Evolutionary conservation across 2,888 invertebrate genomes (phyloP).

Genomic region (Orchesellides sinensis): DNA sequence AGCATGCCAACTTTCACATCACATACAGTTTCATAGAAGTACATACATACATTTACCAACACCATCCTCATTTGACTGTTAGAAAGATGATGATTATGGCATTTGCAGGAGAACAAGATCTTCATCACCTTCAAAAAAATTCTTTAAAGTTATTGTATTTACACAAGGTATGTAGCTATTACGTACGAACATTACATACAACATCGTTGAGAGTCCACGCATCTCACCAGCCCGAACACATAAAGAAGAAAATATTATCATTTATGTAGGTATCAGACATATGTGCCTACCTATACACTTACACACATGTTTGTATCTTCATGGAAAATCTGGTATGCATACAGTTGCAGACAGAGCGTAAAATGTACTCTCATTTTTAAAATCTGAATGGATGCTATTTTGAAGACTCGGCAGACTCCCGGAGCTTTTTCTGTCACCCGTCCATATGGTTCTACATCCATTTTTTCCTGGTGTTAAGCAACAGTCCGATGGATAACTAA

Average conservation of each 20-base stretch:
- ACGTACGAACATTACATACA: constrained; percentile 13
- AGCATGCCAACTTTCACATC: constrained; percentile 39
- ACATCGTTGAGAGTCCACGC: too few species aligned
- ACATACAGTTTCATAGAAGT: neutral
- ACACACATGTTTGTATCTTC: neutral
- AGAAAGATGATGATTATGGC: too few species aligned
- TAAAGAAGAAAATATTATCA: constrained; percentile 12
- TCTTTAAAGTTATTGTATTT: constrained; percentile 26
- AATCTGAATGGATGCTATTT: constrained; percentile 46
- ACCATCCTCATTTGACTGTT: neutral
- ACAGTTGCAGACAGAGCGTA: constrained; percentile 6
- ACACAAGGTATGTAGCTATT: constrained; percentile 26
- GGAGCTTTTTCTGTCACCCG: constrained; percentile 50
- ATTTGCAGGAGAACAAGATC: constrained; percentile 1
- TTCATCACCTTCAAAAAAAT: neutral
- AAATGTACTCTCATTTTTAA: constrained; percentile 38
- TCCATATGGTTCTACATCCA: constrained; percentile 53
- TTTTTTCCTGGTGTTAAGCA: constrained; percentile 52
- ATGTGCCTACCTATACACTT: constrained; percentile 9
- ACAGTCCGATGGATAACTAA: constrained; percentile 30
- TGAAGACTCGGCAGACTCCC: constrained; percentile 30
- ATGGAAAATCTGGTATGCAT: too few species aligned
- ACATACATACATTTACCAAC: neutral
- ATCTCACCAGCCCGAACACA: neutral
- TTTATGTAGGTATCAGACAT: constrained; percentile 18